Percentiles rank a stretch among this genome's conserved stretches.
These are phyloP conservation scores for Lycaon pictus DNA, from an alignment of 2,113 vertebrate species.

Conservation along the genomic window DNA sequence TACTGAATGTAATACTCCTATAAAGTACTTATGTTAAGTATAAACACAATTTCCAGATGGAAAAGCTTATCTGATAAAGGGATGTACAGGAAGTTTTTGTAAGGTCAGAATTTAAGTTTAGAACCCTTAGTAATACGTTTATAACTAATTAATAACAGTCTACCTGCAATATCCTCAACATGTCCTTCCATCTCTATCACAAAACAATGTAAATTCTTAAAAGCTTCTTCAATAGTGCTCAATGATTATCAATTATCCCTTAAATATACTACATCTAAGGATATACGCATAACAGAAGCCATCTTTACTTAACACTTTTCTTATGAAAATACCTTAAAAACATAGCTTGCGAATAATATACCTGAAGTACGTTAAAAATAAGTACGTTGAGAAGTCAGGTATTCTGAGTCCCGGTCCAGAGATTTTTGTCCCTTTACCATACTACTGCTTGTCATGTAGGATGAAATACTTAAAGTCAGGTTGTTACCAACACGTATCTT, in stretches of 20 bases:
- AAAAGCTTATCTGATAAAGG: neutral
- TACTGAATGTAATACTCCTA: neutral
- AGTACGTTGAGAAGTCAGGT: neutral
- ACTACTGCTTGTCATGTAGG: neutral
- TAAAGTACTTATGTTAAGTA: neutral
- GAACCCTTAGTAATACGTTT: neutral
- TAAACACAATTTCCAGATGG: neutral
- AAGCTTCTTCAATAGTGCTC: neutral
- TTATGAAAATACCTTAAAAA: neutral
- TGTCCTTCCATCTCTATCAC: neutral
- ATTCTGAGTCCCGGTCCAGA: neutral
- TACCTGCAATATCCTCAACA: neutral
- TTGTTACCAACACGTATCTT: neutral
- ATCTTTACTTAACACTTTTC: neutral
- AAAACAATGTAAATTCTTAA: neutral
- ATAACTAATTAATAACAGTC: constrained; percentile 1
- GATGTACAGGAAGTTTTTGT: neutral
- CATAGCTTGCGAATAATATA: neutral
- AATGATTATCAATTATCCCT: neutral
- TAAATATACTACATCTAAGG: neutral
- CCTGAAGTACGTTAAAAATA: neutral
- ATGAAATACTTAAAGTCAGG: neutral
- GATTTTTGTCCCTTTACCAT: neutral
- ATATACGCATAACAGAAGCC: neutral
- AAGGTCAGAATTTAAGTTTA: constrained; percentile 1